Evolutionary conservation across 2,797 vertebrate species (phyloP).

Genomic region (Sciaenops ocellatus): DNA sequence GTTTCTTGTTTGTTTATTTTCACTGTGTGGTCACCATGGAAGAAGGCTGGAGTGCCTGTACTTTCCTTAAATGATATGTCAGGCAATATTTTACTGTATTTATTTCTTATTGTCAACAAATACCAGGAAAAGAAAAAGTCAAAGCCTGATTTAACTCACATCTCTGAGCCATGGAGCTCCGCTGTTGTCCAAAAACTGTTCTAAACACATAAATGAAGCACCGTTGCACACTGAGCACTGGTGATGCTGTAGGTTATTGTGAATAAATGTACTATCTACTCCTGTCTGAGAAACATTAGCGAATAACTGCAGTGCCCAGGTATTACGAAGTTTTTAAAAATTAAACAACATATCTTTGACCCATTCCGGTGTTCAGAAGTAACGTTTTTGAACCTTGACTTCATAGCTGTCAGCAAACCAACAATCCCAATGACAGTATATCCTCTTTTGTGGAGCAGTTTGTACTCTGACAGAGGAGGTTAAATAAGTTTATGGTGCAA

Average conservation of each 20-base stretch:
- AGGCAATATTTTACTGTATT: not conserved
- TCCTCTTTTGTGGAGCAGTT: not conserved
- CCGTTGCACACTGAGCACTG: not conserved
- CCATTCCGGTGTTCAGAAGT: too few relatives aligned
- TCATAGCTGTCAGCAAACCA: not conserved
- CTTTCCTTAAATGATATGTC: not conserved
- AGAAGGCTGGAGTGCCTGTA: not conserved
- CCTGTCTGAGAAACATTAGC: not conserved
- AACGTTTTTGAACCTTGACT: not conserved
- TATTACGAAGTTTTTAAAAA: not conserved
- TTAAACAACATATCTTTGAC: not conserved
- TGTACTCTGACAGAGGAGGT: not conserved
- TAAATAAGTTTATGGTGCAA: not conserved
- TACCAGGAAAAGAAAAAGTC: slow-evolving; percentile 16
- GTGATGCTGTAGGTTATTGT: not conserved
- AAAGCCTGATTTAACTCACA: not conserved
- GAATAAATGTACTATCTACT: not conserved
- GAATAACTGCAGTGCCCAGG: not conserved
- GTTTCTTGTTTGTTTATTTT: slow-evolving; percentile 9
- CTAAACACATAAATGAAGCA: not conserved
- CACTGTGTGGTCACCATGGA: slow-evolving; percentile 7
- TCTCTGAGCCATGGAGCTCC: slow-evolving; percentile 5
- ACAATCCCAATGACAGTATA: too few relatives aligned
- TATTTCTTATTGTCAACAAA: slow-evolving; percentile 17
- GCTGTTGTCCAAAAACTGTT: not conserved